Evolutionary conservation across 2,113 vertebrate species (phyloP), one percentile per base, ranked within the genome.

Genomic region (Callopanchax toddi): DNA sequence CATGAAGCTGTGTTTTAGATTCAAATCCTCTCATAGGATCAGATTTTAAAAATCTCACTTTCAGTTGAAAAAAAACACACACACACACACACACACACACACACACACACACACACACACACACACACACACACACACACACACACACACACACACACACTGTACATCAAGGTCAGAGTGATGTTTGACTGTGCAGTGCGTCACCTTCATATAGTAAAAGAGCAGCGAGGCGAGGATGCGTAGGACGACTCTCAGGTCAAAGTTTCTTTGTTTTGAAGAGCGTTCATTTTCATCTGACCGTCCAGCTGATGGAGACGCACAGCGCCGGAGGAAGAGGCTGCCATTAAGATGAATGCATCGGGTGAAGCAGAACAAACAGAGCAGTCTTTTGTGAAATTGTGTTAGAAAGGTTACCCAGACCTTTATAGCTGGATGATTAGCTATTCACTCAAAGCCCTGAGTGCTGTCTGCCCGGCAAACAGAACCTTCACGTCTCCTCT

Each of bases 381-480:
- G 83, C 84, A 52, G 74, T 87, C 81, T 86, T 82, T 89, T 83
- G 86, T 87, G 89, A 89, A 90, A 90, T 89, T 89, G 79, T 76
- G 73, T 89, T 87, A 78, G 86, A 91, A 87, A 89, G 87, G 88
- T 90, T 89, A 85, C 61, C 51, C 56, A 80, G 85, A 82, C 83
- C 82, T 78, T 87, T 87, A 62, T 39, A 72, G 72, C 58, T 43
- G 73, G 67, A 70, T 71, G 71, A 76, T 80, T 73, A 68, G 53
- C 68, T 49, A 67, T 60, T 82, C 68, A 44, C 61, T 71, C 11
- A 3, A 39, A 76, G 53, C 60, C 26, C 25, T 8, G 61, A 70
- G 52, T 52, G 21, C 53, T 17, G 72, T 74, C 57, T 67, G 64
- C 53, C 52, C 44, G 4, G 57, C 39, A 45, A 71, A 67, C 59